Base-by-base conservation (phyloP, 2,113 vertebrate genomes). In the Lucifuga dentata region DNA sequence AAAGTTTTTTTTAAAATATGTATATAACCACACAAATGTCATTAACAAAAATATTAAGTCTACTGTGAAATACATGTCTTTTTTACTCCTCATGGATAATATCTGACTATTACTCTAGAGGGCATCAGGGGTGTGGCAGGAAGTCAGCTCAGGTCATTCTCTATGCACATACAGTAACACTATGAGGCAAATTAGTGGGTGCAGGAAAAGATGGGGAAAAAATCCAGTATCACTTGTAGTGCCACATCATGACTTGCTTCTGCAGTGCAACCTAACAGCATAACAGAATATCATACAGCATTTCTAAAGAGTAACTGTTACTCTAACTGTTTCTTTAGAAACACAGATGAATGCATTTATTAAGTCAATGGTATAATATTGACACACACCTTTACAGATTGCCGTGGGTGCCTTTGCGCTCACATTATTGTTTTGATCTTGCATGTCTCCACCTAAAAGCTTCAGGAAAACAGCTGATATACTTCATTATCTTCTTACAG, bases 81-180 rank as follows among this genome's bases (percentile, higher is more conserved):
- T 16, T 8, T 50, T 1, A 20, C 8, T 20, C 7, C 13, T 58
- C 2, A 33, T 23, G 36, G 17, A 11, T 39, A 38, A 20, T 26
- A 11, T 21, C 3, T 26, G 15, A 11, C 3, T 62, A 11, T 38
- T 55, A 1, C 44, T 64, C n/a, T 55, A 2, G 24, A 3, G 39
- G 36, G 13, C 29, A 53, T 50, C 49, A 61, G 44, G 35, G 83
- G 59, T 1, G 29, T 52, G 67, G 68, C 20, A 58, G 56, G 21
- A 24, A 68, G 6, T 64, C 48, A 56, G 16, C n/a, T 44, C n/a
- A 44, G 17, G 38, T 40, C 38, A 40, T 11, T n/a, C 11, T 13
- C 38, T 26, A 24, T 11, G 23, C 12, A 24, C 12, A 12, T 21
- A 49, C 20, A 46, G 10, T 8, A 11, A 46, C 6, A 19, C 21